A percentile compares a stretch with the other conserved stretches of the same genome.
phyloP scores from a whole-genome alignment of 2,888 invertebrate genomes.

The Alloscopus bannaensis region DNA sequence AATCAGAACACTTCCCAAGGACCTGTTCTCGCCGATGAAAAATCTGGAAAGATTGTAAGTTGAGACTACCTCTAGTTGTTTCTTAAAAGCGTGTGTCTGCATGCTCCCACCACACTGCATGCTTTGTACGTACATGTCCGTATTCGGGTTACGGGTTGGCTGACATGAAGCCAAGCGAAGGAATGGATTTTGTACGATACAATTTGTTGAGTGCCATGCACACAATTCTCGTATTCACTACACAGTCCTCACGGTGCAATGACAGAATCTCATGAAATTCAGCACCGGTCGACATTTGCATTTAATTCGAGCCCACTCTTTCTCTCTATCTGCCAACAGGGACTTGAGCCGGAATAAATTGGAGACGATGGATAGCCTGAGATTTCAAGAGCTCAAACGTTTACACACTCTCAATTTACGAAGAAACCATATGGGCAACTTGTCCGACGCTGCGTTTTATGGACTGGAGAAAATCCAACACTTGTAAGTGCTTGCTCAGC shows the following conservation, averaged over 20 bases:
- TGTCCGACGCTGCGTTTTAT: slow-evolving; percentile 94
- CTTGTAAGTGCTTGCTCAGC: too few relatives aligned
- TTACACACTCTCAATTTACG: slow-evolving; percentile 86
- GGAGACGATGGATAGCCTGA: slow-evolving; percentile 86
- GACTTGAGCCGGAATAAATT: slow-evolving; percentile 91
- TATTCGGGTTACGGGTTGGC: too few relatives aligned
- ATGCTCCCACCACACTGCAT: too few relatives aligned
- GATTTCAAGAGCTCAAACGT: slow-evolving; percentile 86
- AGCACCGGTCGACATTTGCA: slow-evolving; percentile 12
- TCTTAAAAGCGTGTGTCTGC: too few relatives aligned
- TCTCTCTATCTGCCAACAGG: slow-evolving; percentile 75
- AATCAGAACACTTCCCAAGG: slow-evolving; percentile 80
- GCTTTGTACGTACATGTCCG: too few relatives aligned
- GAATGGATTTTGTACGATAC: too few relatives aligned
- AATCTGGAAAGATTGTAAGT: slow-evolving; percentile 85
- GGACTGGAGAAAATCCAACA: slow-evolving; percentile 83
- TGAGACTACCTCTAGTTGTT: too few relatives aligned
- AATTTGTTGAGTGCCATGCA: too few relatives aligned
- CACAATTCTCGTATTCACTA: too few relatives aligned
- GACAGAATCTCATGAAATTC: slow-evolving; percentile 20
- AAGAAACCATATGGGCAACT: slow-evolving; percentile 85
- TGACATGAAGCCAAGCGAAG: too few relatives aligned
- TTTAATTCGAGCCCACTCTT: slow-evolving; percentile 19
- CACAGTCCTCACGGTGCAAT: neutral
- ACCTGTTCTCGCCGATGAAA: slow-evolving; percentile 83